Base-by-base conservation (phyloP, 2,888 invertebrate genomes). In the Chymomyza procnemis region DNA sequence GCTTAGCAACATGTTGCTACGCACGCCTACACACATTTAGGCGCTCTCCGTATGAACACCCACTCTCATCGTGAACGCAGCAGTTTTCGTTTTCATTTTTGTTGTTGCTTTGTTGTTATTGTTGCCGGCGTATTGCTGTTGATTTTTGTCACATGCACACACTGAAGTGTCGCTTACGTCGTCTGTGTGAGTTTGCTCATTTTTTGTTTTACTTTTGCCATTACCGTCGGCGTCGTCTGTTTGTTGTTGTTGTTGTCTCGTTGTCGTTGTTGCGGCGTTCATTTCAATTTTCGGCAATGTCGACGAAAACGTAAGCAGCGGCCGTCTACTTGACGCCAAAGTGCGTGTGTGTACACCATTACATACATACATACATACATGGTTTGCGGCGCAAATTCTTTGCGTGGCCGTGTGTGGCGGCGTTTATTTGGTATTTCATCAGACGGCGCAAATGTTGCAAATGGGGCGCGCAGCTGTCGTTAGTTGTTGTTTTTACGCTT, bases 281-380 rank as follows among this genome's bases (percentile, higher is more conserved):
- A 54, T 54, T 54, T 54, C 21, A 30, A 54, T 56, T 56, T 56
- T 56, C 30, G 56, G 14, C 21, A 50, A 50, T 56, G 56, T n/a
- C 56, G 56, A 64, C 60, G 21, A 14, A 18, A 18, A 50, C 48
- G 48, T 41, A 41, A 50, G 48, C 48, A 50, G 18, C 48, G 80
- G 80, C 71, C 83, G 80, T 78, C 84, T 78, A 70, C 67, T 86
- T 80, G 85, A 83, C 80, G 85, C 80, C 50, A 50, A 41, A 41
- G 16, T 50, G 73, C 67, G 48, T 50, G 61, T 26, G 50, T 41
- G 21, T 54, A 22, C 26, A 22, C 50, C n/a, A n/a, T n/a, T n/a
- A n/a, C n/a, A 48, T 22, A 18, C 47, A 21, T 48, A 26, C 50
- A 50, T 16, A 48, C 48, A 48, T 48, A 50, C 30, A 14, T 54